Base-by-base conservation (phyloP, 2,888 invertebrate genomes). In the Bimastos eiseni region DNA sequence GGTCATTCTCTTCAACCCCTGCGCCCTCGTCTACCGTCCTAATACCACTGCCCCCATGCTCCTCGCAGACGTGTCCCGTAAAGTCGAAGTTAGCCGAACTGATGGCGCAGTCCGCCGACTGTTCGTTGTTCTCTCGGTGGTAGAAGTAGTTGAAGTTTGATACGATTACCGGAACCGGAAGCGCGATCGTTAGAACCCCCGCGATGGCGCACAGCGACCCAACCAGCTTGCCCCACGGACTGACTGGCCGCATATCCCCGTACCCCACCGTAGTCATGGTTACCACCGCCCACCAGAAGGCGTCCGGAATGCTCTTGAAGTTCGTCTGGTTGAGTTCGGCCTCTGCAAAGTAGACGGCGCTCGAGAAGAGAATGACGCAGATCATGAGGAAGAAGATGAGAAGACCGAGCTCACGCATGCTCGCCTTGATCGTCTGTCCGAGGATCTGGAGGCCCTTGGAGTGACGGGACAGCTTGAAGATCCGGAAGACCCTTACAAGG, bases 61-160 rank as follows among this genome's bases (percentile, higher is more conserved):
- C 44, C 41, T 86, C 86, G 86, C 86, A 86, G 36, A 86, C 86
- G 86, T 86, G 86, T 36, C 86, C 86, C 1, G 37, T 36, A 36
- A 86, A 86, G 86, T 86, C 86, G 34, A 86, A 86, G 37, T 37
- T 37, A 36, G 86, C 34, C 19, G 86, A 36, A 13, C 8, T 89
- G 41, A 89, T 19, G 89, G n/a, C 34, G 41, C 38, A 89, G 30
- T 89, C 38, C 24, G 55, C 90, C 70, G 88, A n/a, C 30, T 99
- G 98, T 96, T 99, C 98, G 96, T 98, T 98, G 96, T 99, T 99
- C 96, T 99, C 99, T 94, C 99, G 97, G 96, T 99, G 99, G 96
- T 99, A 99, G 97, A 99, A 99, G 96, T 99, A 99, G 96, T 99
- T 99, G 97, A 99, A 99, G 96, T 99, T 99, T 96, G 98, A 99